phyloP scores from a whole-genome alignment of 2,113 vertebrate species.

The Thymallus thymallus region DNA sequence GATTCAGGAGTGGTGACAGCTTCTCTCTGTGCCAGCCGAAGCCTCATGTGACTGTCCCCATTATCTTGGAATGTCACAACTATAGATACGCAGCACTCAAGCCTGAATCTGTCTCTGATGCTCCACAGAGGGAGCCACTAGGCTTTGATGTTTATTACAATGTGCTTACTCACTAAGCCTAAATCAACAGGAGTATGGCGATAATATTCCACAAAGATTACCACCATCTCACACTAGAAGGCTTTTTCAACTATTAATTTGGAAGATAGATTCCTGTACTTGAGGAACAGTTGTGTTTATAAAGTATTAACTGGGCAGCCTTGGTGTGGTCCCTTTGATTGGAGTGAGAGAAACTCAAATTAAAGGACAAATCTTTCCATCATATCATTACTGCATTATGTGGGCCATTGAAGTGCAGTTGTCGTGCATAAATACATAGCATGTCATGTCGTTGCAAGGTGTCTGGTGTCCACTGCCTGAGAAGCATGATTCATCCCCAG shows the following conservation, averaged over 20 bases:
- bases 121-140: slow-evolving; percentile 33
- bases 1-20: slow-evolving; percentile 27
- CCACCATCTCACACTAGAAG: not conserved
- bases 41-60: slow-evolving; percentile 33
- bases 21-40: slow-evolving; percentile 23
- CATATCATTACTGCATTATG: not conserved
- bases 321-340: no score
- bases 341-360: not conserved
- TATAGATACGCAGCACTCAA: slow-evolving; percentile 41
- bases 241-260: not conserved
- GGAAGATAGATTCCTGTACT: not conserved
- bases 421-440: not conserved
- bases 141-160: slow-evolving; percentile 52
- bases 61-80: slow-evolving; percentile 50
- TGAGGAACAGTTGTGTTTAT: no score
- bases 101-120: slow-evolving; percentile 45
- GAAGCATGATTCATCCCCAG: not conserved
- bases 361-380: not conserved
- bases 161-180: slow-evolving; percentile 41
- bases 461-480: not conserved
- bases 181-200: slow-evolving; percentile 38
- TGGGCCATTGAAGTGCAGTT: not conserved
- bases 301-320: no score
- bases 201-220: slow-evolving; percentile 25
- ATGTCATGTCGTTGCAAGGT: not conserved